Base-by-base conservation (phyloP, 2,113 vertebrate species). In the Ceyx melanurus region DNA sequence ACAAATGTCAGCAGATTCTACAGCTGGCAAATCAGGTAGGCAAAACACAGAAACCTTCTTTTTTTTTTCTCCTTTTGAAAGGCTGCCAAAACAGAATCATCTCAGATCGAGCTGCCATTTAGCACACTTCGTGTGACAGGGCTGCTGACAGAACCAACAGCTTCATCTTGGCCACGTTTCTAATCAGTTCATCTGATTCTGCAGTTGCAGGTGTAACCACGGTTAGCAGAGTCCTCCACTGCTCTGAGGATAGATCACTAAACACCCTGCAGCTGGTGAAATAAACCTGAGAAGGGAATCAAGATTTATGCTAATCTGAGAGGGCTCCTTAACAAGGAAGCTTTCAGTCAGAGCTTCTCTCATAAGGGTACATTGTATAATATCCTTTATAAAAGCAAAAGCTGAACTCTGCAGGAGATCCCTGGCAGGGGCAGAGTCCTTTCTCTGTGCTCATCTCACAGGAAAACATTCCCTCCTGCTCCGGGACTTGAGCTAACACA, bases 31-130 rank as follows among this genome's bases (percentile, higher is more conserved):
- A 97, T 97, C 96, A 97, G 92, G 94, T 92, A 97, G 91, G 92
- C 88, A 94, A 97, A 97, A 94, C 95, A 97, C 85, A 96, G 95
- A 93, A 67, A 35, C 23, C 31, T 78, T 77, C 70, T 76, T 77
- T 37, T 37, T 37, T 37, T 37, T 37, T 11, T 37, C 37, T 37
- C 37, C 37, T 37, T 37, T 74, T 92, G 95, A 94, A 97, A 96
- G 93, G 53, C 95, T 97, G 97, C 96, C 92, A 97, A 97, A 96
- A 90, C 79, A 95, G 91, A 87, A 91, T 74, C 62, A 86, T 91
- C 96, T 96, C 9, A 87, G 96, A 93, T 91, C 95, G 92, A 95
- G 96, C 96, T 96, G 96, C 90, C 95, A 88, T 96, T 97, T 95
- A 97, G 73, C 11, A 0, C 10, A 2, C 7, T 96, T 86, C 86